Evolutionary conservation across 2,797 vertebrate genomes (phyloP).

Genomic region (Malurus splendens): DNA sequence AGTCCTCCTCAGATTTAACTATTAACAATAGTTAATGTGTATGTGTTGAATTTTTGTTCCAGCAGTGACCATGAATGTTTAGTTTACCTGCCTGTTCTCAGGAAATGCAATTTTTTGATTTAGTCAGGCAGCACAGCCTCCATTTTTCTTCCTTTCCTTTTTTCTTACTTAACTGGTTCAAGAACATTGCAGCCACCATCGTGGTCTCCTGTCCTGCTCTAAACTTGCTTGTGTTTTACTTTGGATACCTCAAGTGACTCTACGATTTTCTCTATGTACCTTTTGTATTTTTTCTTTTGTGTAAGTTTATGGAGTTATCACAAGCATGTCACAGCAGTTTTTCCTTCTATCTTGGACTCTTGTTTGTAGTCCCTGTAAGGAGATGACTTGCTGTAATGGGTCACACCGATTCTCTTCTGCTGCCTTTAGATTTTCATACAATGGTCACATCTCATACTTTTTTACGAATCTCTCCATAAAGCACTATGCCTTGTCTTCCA

Average conservation of each 20-base stretch:
- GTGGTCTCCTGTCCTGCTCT: not conserved
- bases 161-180: not conserved
- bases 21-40: not conserved
- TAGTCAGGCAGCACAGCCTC: not conserved
- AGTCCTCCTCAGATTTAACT: not conserved
- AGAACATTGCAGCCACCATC: not conserved
- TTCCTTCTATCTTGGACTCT: not conserved
- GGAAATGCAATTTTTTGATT: not conserved
- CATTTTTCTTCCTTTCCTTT: not conserved
- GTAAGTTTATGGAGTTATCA: not conserved
- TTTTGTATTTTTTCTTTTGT: not conserved
- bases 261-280: not conserved
- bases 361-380: not conserved
- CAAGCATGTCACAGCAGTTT: not conserved
- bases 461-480: not conserved
- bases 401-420: not conserved
- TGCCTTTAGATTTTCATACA: not conserved
- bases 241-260: not conserved
- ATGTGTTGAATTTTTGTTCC: not conserved
- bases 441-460: not conserved
- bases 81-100: not conserved
- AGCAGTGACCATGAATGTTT: not conserved
- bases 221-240: not conserved
- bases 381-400: not conserved
- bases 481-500: not conserved